Conservation (phyloP, 2,113 vertebrate genomes). For the Cinclus cinclus region DNA sequence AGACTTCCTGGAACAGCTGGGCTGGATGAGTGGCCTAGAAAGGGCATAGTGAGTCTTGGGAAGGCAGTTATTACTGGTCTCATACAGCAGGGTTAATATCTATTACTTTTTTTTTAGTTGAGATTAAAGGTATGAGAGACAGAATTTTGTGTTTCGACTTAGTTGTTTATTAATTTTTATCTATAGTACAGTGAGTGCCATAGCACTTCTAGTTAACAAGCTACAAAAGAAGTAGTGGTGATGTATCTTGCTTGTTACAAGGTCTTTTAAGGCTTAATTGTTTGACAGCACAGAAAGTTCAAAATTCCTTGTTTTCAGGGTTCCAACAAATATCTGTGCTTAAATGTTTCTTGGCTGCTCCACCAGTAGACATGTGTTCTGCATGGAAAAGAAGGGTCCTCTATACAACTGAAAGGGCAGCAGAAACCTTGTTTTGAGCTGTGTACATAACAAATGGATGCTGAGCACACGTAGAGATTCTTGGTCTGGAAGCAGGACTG, state of each 20-base stretch:
- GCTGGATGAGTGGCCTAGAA: not conserved
- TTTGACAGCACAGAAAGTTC: too few relatives aligned
- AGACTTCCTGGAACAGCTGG: not conserved
- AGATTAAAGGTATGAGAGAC: too few relatives aligned
- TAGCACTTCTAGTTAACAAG: too few relatives aligned
- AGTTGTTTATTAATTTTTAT: too few relatives aligned
- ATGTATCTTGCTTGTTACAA: too few relatives aligned
- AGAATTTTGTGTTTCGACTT: too few relatives aligned
- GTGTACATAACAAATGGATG: accelerated
- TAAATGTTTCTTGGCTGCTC: not conserved
- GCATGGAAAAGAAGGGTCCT: not conserved
- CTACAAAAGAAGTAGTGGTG: too few relatives aligned
- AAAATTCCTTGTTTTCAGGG: too few relatives aligned
- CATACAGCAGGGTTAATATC: not conserved
- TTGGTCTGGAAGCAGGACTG: not conserved
- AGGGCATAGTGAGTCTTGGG: not conserved
- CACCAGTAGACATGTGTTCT: not conserved
- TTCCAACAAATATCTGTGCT: not conserved
- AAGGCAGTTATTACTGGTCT: not conserved
- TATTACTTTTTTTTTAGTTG: too few relatives aligned
- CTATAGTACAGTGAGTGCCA: too few relatives aligned
- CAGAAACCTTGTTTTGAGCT: not conserved
- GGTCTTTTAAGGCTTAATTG: too few relatives aligned
- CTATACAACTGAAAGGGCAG: not conserved
- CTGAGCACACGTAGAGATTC: not conserved